Conservation (phyloP, 2,888 invertebrate genomes). For the Himalopsyche tibetana region DNA sequence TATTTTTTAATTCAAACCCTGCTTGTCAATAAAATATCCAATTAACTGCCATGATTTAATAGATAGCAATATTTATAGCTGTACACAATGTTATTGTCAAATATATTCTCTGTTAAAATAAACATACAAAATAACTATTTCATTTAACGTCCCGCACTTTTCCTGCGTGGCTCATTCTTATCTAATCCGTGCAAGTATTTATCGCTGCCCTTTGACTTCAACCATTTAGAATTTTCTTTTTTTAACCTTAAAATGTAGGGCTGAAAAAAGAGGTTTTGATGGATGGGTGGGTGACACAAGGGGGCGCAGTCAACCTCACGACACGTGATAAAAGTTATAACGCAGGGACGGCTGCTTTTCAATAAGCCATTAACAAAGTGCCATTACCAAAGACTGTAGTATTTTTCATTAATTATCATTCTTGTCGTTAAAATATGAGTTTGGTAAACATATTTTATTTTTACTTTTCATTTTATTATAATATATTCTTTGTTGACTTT, state of each 20-base stretch:
- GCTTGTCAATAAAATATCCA: too few species aligned
- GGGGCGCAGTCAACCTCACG: conserved; percentile 52
- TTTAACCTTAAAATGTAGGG: conserved; percentile 51
- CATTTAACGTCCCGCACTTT: conserved; percentile 14
- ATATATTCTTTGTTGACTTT: too few species aligned
- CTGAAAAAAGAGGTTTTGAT: conserved; percentile 57
- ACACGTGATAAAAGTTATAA: conserved; percentile 54
- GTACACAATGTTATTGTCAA: not conserved
- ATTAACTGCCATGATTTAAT: too few species aligned
- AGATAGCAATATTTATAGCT: too few species aligned
- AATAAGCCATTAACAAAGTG: conserved; percentile 37
- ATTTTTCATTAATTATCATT: too few species aligned
- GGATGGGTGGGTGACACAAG: conserved; percentile 60
- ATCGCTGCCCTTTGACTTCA: conserved; percentile 57
- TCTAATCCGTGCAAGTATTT: conserved; percentile 59
- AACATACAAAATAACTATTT: conserved; percentile 16
- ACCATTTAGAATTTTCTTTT: conserved; percentile 56
- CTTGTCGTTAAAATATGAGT: too few species aligned
- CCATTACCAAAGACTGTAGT: not conserved
- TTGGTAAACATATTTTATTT: too few species aligned
- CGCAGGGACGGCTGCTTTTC: conserved; percentile 33
- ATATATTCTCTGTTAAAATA: not conserved
- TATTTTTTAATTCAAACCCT: too few species aligned
- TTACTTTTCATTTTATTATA: too few species aligned
- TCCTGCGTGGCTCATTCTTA: conserved; percentile 52